A percentile compares a stretch with the other conserved stretches of the same genome.
Evolutionary conservation across 2,797 vertebrate genomes (phyloP).

Genomic region (Mus caroli): DNA sequence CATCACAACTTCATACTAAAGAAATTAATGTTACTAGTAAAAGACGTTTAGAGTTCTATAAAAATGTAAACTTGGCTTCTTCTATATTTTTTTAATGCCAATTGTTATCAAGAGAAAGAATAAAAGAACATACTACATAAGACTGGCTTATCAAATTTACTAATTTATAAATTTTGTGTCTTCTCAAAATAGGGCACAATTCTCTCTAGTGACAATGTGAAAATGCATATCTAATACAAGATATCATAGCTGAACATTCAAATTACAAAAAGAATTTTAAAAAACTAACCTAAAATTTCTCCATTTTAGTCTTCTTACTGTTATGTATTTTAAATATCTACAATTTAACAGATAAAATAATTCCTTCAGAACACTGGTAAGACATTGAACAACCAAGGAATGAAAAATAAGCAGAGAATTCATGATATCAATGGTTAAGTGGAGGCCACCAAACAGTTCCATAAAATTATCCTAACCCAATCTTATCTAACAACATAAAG

Average conservation of each 20-base stretch:
- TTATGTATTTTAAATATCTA: neutral
- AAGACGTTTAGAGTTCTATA: constrained; percentile 1
- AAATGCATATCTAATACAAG: neutral
- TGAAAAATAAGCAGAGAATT: constrained; percentile 37
- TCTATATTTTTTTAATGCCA: neutral
- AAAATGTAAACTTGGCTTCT: constrained; percentile 24
- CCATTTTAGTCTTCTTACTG: constrained; percentile 34
- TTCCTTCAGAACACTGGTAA: neutral
- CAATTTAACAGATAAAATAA: constrained; percentile 40
- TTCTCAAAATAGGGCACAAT: constrained; percentile 18
- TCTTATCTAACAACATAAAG: neutral
- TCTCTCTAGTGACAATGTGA: neutral
- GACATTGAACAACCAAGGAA: neutral
- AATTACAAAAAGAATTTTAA: neutral
- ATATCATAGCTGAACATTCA: neutral
- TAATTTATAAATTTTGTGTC: neutral
- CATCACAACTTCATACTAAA: neutral
- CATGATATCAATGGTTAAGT: neutral
- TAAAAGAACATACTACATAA: constrained; percentile 11
- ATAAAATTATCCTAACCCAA: neutral
- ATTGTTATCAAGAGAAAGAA: constrained; percentile 41
- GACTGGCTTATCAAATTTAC: neutral
- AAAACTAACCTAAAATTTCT: constrained; percentile 17
- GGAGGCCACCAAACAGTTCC: constrained; percentile 17
- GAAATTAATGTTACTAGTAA: constrained; percentile 3